Conservation (phyloP, 1,140 invertebrate species). For the Brachionus rubens region DNA sequence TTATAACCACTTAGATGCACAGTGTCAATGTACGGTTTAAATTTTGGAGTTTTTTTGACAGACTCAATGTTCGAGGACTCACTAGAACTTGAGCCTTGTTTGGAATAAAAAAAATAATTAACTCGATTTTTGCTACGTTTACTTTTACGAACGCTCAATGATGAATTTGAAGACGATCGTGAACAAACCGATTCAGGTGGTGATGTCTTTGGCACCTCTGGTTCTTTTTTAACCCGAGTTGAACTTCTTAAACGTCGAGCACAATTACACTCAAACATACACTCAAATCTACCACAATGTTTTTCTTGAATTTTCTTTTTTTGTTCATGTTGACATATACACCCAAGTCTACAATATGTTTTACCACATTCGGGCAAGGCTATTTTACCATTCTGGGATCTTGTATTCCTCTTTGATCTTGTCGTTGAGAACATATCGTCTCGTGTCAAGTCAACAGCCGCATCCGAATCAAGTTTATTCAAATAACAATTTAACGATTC, state of each 20-base stretch:
- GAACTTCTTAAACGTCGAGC: conserved; percentile 1
- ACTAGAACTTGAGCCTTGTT: not conserved
- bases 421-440: not conserved
- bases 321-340: not conserved
- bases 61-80: not conserved
- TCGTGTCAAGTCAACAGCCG: not conserved
- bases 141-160: not conserved
- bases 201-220: not conserved
- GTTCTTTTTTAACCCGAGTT: not conserved
- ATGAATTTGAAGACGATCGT: not conserved
- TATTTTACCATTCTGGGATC: not conserved
- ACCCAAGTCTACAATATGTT: not conserved
- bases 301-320: not conserved
- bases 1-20: not conserved
- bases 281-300: conserved; percentile 40
- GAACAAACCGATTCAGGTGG: not conserved
- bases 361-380: conserved; percentile 2
- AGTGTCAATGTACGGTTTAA: not conserved
- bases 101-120: not conserved
- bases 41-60: not conserved
- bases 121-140: conserved; percentile 5
- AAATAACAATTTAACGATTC: not conserved
- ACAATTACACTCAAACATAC: conserved; percentile 44
- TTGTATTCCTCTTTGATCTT: not conserved
- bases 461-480: not conserved